Evolutionary conservation across 2,888 invertebrate genomes (phyloP).

Genomic region (Tetrapedia diversipes): DNA sequence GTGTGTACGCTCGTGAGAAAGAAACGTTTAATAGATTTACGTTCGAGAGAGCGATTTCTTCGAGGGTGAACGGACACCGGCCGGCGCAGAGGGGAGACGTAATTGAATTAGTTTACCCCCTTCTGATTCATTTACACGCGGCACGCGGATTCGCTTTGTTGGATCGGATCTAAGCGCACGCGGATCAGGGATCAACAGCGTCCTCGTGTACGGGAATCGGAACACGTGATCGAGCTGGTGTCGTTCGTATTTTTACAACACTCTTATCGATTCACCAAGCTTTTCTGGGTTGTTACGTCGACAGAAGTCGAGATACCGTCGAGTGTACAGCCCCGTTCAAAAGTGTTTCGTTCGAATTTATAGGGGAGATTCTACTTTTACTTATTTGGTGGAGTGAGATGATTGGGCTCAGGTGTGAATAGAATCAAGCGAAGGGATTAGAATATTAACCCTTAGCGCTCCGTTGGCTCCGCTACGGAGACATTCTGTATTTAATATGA

Average conservation of each 20-base stretch:
- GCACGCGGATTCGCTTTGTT: slow-evolving; percentile 35
- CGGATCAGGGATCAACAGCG: slow-evolving; percentile 10
- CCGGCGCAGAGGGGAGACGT: slow-evolving; percentile 32
- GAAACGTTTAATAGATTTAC: slow-evolving; percentile 52
- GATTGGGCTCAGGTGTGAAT: too few species aligned
- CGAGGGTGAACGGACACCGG: slow-evolving; percentile 34
- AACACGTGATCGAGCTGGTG: slow-evolving; percentile 2
- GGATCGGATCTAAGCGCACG: neutral
- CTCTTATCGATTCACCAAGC: slow-evolving; percentile 25
- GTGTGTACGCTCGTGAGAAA: slow-evolving; percentile 40
- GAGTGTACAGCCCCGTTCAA: neutral
- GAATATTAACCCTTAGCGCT: too few species aligned
- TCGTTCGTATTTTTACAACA: slow-evolving; percentile 23
- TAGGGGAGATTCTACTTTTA: too few species aligned
- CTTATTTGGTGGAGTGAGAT: too few species aligned
- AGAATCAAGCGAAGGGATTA: too few species aligned
- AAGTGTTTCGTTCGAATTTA: too few species aligned
- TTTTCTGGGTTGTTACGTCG: slow-evolving; percentile 6
- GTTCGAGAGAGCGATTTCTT: slow-evolving; percentile 41
- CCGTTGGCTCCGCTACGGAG: too few species aligned
- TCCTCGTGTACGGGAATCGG: neutral
- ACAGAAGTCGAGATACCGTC: neutral
- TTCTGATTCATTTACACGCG: slow-evolving; percentile 52
- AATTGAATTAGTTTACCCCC: slow-evolving; percentile 51
- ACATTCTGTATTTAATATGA: too few species aligned